phyloP scores from a whole-genome alignment of 2,888 invertebrate species.

The Tryphoninae sp. region DNA sequence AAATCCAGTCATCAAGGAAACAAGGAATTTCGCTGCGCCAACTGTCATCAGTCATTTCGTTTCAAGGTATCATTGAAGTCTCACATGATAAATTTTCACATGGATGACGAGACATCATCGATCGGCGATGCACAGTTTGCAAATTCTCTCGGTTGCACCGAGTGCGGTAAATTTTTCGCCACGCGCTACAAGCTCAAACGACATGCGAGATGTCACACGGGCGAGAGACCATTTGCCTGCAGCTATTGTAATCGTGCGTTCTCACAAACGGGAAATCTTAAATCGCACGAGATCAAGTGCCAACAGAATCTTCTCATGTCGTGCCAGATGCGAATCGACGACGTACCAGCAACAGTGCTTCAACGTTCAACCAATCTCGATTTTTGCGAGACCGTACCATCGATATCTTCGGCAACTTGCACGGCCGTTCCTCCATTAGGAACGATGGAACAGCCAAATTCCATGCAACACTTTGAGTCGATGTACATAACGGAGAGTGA shows the following conservation, averaged over 20 bases:
- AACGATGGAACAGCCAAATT: slow-evolving; percentile 7
- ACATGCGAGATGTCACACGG: slow-evolving; percentile 76
- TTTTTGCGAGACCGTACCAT: slow-evolving; percentile 14
- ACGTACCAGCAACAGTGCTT: neutral
- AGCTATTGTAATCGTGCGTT: slow-evolving; percentile 76
- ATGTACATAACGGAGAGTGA: slow-evolving; percentile 77
- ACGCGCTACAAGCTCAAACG: slow-evolving; percentile 77
- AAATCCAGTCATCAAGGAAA: slow-evolving; percentile 76
- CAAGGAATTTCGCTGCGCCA: slow-evolving; percentile 76
- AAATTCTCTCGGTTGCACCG: slow-evolving; percentile 67
- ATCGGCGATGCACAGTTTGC: slow-evolving; percentile 16
- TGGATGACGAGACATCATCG: slow-evolving; percentile 66
- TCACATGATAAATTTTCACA: slow-evolving; percentile 77
- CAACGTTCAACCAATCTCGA: slow-evolving; percentile 20
- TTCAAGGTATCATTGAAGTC: slow-evolving; percentile 78
- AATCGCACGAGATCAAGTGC: slow-evolving; percentile 76
- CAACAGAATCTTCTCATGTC: slow-evolving; percentile 69
- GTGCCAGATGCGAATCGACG: slow-evolving; percentile 49
- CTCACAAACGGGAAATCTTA: slow-evolving; percentile 78
- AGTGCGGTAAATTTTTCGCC: slow-evolving; percentile 78
- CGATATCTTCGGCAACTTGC: slow-evolving; percentile 33
- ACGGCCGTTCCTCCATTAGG: neutral
- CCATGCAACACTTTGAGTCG: slow-evolving; percentile 72
- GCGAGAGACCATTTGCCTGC: slow-evolving; percentile 77
- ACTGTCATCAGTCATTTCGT: slow-evolving; percentile 78